Base-by-base conservation (phyloP, 37 sponge, comb jelly and placozoan genomes). In the Corticium candelabrum region DNA sequence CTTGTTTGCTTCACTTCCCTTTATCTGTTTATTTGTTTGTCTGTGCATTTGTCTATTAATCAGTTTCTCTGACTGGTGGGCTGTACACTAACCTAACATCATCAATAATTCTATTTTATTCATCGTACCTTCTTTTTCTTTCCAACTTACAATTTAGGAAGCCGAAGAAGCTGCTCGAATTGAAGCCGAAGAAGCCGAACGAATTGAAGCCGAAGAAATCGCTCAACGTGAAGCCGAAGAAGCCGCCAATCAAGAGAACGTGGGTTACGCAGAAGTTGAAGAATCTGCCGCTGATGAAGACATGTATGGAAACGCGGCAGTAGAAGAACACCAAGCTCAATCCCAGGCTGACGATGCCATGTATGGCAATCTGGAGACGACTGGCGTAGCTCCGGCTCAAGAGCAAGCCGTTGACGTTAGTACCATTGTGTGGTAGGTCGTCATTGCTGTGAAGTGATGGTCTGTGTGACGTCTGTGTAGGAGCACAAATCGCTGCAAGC, bases 221-320 rank as follows among this genome's bases (percentile, higher is more conserved):
- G 62, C 62, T 21, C 62, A 50, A 21, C 62, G 21, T 11, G 62
- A 11, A 50, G 62, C 11, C 11, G 62, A 50, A 50, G 62, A 50
- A 50, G 15, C 21, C 15, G 62, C 21, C 21, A 50, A 50, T 50
- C 21, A 50, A 50, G 21, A 11, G 21, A 27, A 21, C 62, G 62
- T 50, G n/a, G n/a, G n/a, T n/a, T n/a, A n/a, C n/a, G n/a, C 62
- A 50, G 62, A 50, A 50, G 15, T 21, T 50, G 84, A 88, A 67
- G 86, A 83, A 34, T 81, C 81, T 40, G 36, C 38, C 15, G 67
- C 77, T 2, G 74, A 80, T 3, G 2, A 75, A 3, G 41, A 2
- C 3, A 75, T 2, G 41, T 3, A 3, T 4, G 41, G 38, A 4
- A 37, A 75, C 3, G 3, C 31, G 3, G 2, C 33, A 75, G 37